phyloP scores from a whole-genome alignment of 2,797 vertebrate genomes.

The Lagodon rhomboides region DNA sequence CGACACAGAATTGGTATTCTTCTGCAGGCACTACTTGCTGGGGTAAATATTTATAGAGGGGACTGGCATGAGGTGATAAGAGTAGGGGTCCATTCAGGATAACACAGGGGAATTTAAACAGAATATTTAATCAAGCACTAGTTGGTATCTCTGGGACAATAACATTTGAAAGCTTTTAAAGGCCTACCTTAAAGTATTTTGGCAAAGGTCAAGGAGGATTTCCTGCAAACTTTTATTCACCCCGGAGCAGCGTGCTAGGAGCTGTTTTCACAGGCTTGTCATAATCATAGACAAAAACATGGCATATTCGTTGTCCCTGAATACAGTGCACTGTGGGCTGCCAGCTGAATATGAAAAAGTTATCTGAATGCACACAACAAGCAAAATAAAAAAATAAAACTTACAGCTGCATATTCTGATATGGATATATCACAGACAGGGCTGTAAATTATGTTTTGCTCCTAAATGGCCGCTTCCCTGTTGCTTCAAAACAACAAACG shows the following conservation, averaged over 20 bases:
- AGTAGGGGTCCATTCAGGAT: conserved; percentile 81
- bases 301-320: conserved; percentile 57
- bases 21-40: conserved; percentile 67
- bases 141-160: conserved; percentile 77
- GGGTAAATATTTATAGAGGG: conserved; percentile 87
- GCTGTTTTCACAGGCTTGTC: conserved; percentile 46
- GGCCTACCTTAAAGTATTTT: conserved; percentile 66
- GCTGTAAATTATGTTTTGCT: conserved; percentile 35
- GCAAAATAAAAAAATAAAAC: conserved; percentile 56
- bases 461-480: conserved; percentile 6
- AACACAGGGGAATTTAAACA: conserved; percentile 79
- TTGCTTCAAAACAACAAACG: conserved; percentile 20
- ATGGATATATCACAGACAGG: conserved; percentile 49
- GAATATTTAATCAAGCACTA: conserved; percentile 82
- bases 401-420: conserved; percentile 65
- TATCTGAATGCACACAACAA: conserved; percentile 58
- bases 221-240: conserved; percentile 63
- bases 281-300: conserved; percentile 65
- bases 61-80: conserved; percentile 84
- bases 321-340: conserved; percentile 47
- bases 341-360: conserved; percentile 58
- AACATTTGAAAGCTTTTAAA: conserved; percentile 68
- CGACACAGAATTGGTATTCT: conserved; percentile 83
- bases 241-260: conserved; percentile 45
- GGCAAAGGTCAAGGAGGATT: conserved; percentile 76